A percentile compares a stretch with the other conserved stretches of the same genome.
Conservation (phyloP, 2,888 invertebrate species). For the Priocnemis perturbator region DNA sequence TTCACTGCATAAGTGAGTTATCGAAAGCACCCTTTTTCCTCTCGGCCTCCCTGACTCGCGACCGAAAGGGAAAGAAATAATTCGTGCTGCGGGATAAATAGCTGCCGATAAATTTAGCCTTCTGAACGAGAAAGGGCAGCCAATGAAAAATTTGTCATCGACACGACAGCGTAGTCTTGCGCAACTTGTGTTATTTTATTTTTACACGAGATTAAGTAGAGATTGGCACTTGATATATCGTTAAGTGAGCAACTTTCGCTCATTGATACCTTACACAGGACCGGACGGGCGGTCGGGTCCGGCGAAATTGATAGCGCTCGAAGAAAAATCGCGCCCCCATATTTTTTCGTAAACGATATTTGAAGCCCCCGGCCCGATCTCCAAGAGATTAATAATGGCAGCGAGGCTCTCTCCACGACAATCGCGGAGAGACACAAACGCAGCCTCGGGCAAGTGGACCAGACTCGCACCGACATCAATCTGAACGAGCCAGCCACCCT, state of each 20-base stretch:
- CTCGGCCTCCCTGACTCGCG: constrained; percentile 22
- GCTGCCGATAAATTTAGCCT: constrained; percentile 12
- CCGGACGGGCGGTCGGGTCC: too few relatives aligned
- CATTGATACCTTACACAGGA: too few relatives aligned
- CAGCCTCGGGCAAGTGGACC: constrained; percentile 58
- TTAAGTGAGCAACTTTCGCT: background rate
- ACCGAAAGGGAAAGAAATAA: constrained; percentile 35
- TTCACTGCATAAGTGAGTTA: constrained; percentile 58
- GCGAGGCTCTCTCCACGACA: constrained; percentile 42
- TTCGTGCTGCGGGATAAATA: constrained; percentile 18
- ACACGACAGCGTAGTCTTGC: too few relatives aligned
- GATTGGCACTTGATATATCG: background rate
- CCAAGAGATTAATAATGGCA: constrained; percentile 55
- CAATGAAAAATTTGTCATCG: too few relatives aligned
- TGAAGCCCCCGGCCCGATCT: constrained; percentile 47
- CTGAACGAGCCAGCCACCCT: constrained; percentile 60
- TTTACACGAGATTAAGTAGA: background rate
- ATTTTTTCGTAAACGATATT: constrained; percentile 44
- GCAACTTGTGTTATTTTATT: too few relatives aligned
- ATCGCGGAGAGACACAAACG: constrained; percentile 56
- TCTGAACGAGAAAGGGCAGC: background rate
- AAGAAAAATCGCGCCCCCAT: constrained; percentile 47
- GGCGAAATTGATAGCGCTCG: constrained; percentile 37
- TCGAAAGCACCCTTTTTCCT: constrained; percentile 46
- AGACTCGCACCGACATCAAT: constrained; percentile 60